Percentiles rank a stretch among this genome's conserved stretches.
These are phyloP conservation scores for Halotydeus destructor DNA, from an alignment of 1,140 invertebrate genomes.

Conservation along the genomic window DNA sequence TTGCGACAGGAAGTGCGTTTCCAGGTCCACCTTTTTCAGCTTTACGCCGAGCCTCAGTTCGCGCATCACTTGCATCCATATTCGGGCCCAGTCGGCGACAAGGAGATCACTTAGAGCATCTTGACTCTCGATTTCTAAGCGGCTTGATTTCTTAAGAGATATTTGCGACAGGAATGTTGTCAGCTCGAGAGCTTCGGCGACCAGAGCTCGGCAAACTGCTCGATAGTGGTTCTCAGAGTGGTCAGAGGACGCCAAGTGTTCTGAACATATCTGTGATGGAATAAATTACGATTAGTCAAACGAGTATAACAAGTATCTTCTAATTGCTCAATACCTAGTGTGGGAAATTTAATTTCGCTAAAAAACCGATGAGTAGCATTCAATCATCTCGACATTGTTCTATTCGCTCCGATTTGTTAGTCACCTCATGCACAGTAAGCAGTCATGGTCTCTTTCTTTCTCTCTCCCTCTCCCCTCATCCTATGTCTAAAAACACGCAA, in stretches of 20 bases:
- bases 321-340: no score
- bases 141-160: conserved; percentile 19
- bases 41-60: conserved; percentile 60
- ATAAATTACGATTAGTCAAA: conserved; percentile 12
- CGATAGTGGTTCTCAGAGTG: conserved; percentile 60
- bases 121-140: conserved; percentile 10
- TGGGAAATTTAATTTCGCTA: no score
- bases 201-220: conserved; percentile 69
- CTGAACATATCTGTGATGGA: conserved; percentile 38
- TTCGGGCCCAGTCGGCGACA: conserved; percentile 45
- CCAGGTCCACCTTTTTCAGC: conserved; percentile 60
- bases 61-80: conserved; percentile 87
- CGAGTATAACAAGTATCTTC: no score
- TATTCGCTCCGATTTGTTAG: no score
- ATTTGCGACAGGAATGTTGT: conserved; percentile 69
- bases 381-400: no score
- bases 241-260: conserved; percentile 35
- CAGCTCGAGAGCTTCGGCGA: conserved; percentile 69
- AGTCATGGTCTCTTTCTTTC: no score
- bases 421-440: no score
- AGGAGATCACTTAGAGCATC: background rate
- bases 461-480: no score
- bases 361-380: no score
- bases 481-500: no score
- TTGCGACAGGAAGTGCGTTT: conserved; percentile 27